phyloP scores from a whole-genome alignment of 2,797 vertebrate species.

The Phataginus tetradactyla region DNA sequence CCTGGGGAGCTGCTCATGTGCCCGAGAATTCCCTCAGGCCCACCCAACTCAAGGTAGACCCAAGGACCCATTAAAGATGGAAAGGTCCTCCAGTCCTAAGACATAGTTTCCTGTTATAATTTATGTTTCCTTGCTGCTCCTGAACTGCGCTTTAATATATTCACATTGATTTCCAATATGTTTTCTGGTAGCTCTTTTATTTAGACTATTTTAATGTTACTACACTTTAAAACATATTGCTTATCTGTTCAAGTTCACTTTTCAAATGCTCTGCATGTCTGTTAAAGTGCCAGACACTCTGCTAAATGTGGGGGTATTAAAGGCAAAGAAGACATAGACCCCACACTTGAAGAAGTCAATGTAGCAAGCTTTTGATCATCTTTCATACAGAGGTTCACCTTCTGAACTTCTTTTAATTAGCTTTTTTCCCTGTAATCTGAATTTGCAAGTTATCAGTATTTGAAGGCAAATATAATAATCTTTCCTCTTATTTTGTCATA shows the following conservation, averaged over 20 bases:
- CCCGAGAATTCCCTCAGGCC: not conserved
- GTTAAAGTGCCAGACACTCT: not conserved
- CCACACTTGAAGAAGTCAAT: constrained; percentile 1
- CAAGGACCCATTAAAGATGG: not conserved
- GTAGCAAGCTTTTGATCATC: not conserved
- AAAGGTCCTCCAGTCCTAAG: not conserved
- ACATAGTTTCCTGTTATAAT: not conserved
- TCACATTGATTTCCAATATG: not conserved
- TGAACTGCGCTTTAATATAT: not conserved
- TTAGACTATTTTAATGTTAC: constrained; percentile 18
- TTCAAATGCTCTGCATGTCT: not conserved
- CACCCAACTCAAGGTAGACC: not conserved
- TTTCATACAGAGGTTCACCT: not conserved
- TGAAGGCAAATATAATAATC: not conserved
- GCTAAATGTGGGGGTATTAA: not conserved
- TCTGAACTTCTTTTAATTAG: constrained; percentile 1
- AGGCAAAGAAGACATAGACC: not conserved
- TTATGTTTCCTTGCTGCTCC: not conserved
- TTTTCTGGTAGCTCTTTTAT: constrained; percentile 2
- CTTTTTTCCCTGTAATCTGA: not conserved
- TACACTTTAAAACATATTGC: constrained; percentile 14
- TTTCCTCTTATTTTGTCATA: not conserved
- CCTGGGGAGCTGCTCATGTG: not conserved
- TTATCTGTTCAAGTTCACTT: not conserved
- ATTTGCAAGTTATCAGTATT: constrained; percentile 7